Percentiles rank a stretch among this genome's conserved stretches.
Conservation (phyloP, 2,888 invertebrate genomes). For the Dioctria rufipes region DNA sequence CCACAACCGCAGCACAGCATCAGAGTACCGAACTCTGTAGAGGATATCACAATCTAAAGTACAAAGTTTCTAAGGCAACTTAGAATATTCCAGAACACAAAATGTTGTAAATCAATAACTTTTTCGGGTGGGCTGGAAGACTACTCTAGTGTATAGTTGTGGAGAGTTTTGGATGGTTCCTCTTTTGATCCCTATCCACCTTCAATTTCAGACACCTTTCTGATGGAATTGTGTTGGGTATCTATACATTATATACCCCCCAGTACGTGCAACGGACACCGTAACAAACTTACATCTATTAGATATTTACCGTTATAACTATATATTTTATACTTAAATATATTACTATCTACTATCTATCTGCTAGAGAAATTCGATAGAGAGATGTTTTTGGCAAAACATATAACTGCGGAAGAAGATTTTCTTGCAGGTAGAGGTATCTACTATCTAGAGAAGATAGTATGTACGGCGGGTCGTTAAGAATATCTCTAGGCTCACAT, state of each 20-base stretch:
- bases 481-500: neutral
- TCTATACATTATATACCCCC: neutral
- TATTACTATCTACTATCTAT: neutral
- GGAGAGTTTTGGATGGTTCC: too few species aligned
- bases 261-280: slow-evolving; percentile 32
- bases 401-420: neutral
- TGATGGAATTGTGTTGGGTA: too few species aligned
- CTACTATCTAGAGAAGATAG: neutral
- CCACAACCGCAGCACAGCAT: neutral
- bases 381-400: slow-evolving; percentile 21
- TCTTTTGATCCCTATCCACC: too few species aligned
- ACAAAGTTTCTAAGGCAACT: slow-evolving; percentile 52
- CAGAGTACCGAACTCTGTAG: neutral
- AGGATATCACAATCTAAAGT: slow-evolving; percentile 37
- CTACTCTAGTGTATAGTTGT: neutral
- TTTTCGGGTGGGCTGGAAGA: slow-evolving; percentile 43
- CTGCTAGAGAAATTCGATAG: slow-evolving; percentile 1
- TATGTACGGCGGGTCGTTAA: slow-evolving; percentile 14
- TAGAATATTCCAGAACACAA: slow-evolving; percentile 38
- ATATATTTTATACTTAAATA: too few species aligned
- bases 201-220: too few species aligned
- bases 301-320: neutral
- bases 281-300: slow-evolving; percentile 39
- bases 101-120: slow-evolving; percentile 51
- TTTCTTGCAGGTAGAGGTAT: too few species aligned